Base-by-base conservation (phyloP, 2,797 vertebrate species). In the Buceros bicornis region DNA sequence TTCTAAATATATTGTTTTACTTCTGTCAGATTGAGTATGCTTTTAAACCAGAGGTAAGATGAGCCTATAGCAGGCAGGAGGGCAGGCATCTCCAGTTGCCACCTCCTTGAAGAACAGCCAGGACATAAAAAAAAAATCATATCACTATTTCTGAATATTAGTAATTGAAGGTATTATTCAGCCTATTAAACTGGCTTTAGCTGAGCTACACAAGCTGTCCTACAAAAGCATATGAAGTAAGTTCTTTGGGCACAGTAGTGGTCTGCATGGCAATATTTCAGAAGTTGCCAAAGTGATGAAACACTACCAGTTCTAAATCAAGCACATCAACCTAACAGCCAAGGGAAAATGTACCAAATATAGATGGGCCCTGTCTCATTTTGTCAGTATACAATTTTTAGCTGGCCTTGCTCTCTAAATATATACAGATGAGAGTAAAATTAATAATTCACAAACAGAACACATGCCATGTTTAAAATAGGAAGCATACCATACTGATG, bases 281-380 rank as follows among this genome's bases (percentile, higher is more conserved):
- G 11, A 64, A 71, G 53, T 4, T 70, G 47, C 78, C 74, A 37
- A 51, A 89, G 82, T 82, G 90, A 93, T 56, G 85, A 95, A 92
- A 91, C 67, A 72, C 81, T 48, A 91, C n/a, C 83, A 92, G 51
- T 33, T 85, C 95, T 93, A 94, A 95, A 96, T 85, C 82, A 87
- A 93, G 95, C 61, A 60, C 61, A 71, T 31, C 67, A 67, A 70
- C 40, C 67, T 54, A 73, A 69, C 45, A 81, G 69, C 67, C 92
- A 87, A 62, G 60, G 50, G 56, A 93, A 92, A 93, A 73, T 2
- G 35, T 42, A 69, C 48, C 47, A 54, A 78, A 79, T 87, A 92
- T 72, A 95, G 94, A 84, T 6, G 35, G 60, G 25, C 3, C 25
- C n/a, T 16, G 35, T 45, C 78, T 87, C 66, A 90, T 69, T 93